These are phyloP conservation scores for Cephalopachus bancanus DNA, from an alignment of 2,797 vertebrate genomes.

Conservation along the genomic window DNA sequence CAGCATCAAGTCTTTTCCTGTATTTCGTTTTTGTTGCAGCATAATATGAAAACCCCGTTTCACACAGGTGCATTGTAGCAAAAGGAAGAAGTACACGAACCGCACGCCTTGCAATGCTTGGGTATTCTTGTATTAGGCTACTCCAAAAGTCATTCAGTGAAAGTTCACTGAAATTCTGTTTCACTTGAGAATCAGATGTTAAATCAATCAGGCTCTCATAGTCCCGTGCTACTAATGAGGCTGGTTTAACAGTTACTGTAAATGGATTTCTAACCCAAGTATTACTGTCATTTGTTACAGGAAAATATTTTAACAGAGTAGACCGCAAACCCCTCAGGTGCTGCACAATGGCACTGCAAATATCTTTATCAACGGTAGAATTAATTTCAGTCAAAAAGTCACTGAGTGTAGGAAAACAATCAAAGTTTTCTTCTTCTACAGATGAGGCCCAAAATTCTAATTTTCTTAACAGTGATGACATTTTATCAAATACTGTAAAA, in stretches of 20 bases:
- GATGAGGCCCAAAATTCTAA: conserved; percentile 83
- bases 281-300: conserved; percentile 77
- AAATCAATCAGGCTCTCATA: conserved; percentile 83
- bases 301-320: conserved; percentile 80
- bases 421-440: conserved; percentile 82
- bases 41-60: conserved; percentile 83
- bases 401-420: conserved; percentile 81
- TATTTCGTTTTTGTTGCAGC: conserved; percentile 83
- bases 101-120: conserved; percentile 65
- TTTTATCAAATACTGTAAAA: conserved; percentile 84
- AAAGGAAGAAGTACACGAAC: conserved; percentile 79
- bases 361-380: conserved; percentile 78
- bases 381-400: conserved; percentile 83
- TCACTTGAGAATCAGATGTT: conserved; percentile 83
- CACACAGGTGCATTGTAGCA: conserved; percentile 80
- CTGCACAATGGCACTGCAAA: conserved; percentile 73
- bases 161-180: conserved; percentile 82
- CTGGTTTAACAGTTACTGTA: conserved; percentile 77
- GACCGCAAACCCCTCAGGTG: conserved; percentile 74
- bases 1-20: conserved; percentile 83
- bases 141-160: conserved; percentile 83
- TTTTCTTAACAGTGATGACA: conserved; percentile 82
- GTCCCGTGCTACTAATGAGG: conserved; percentile 74
- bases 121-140: conserved; percentile 79
- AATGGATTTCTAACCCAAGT: conserved; percentile 83